These are phyloP conservation scores for Hypomesus transpacificus DNA, from an alignment of 2,113 vertebrate species.

Conservation along the genomic window DNA sequence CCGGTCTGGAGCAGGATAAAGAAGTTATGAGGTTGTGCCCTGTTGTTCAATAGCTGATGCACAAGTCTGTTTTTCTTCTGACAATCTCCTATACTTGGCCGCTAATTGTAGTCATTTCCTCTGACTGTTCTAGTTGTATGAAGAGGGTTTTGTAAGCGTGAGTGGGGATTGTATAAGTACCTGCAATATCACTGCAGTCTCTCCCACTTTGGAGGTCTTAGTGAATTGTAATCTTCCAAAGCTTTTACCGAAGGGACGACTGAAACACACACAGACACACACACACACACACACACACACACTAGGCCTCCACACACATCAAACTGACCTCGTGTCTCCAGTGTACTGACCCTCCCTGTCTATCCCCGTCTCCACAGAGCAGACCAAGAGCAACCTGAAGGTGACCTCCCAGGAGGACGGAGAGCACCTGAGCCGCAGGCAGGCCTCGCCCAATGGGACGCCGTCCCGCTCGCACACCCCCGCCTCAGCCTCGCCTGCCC, in stretches of 20 bases:
- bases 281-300: neutral
- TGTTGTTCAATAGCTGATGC: neutral
- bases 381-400: slow-evolving; percentile 71
- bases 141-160: too few relatives aligned
- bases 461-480: slow-evolving; percentile 42
- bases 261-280: neutral
- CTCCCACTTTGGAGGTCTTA: neutral
- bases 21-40: slow-evolving; percentile 11
- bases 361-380: slow-evolving; percentile 54
- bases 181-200: neutral
- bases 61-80: neutral
- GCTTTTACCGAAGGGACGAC: too few relatives aligned
- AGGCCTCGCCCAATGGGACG: slow-evolving; percentile 76
- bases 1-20: slow-evolving; percentile 31
- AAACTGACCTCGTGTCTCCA: neutral
- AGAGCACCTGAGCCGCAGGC: slow-evolving; percentile 70
- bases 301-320: slow-evolving; percentile 1
- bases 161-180: too few relatives aligned
- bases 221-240: neutral
- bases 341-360: slow-evolving; percentile 24
- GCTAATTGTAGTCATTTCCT: neutral
- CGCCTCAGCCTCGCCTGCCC: too few relatives aligned
- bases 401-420: slow-evolving; percentile 66
- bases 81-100: too few relatives aligned
- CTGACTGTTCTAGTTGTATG: neutral